phyloP scores from a whole-genome alignment of 2,113 vertebrate genomes.

The Copsychus sechellarum region DNA sequence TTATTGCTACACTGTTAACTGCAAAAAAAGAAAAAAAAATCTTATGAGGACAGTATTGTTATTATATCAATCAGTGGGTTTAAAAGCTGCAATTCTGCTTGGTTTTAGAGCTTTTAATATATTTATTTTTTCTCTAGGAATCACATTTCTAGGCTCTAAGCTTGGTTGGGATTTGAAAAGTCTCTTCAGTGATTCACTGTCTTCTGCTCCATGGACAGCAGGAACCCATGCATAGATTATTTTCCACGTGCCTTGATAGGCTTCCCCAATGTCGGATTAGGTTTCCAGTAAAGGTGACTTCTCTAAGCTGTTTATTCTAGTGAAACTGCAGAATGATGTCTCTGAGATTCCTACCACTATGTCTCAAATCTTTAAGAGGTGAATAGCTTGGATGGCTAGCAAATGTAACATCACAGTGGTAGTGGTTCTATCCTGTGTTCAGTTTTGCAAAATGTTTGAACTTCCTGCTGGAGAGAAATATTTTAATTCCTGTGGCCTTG shows the following conservation, averaged over 20 bases:
- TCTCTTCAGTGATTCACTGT: background rate
- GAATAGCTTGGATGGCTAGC: background rate
- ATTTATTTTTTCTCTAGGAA: background rate
- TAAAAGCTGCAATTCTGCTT: background rate
- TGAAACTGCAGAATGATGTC: background rate
- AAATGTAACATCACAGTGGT: background rate
- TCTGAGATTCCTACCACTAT: background rate
- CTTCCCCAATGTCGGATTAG: background rate
- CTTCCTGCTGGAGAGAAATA: background rate
- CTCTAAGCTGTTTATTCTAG: background rate
- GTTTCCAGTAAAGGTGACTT: background rate
- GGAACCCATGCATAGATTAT: background rate
- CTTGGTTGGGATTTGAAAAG: background rate
- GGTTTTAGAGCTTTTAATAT: background rate
- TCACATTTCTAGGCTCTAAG: background rate
- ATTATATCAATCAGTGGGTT: background rate
- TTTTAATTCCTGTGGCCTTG: background rate
- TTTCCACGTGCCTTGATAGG: background rate
- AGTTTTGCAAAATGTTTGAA: background rate
- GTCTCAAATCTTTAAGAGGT: background rate
- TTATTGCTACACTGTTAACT: background rate
- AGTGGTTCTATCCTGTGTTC: background rate
- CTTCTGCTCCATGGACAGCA: background rate
- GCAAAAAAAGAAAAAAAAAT: background rate
- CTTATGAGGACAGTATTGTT: background rate